Conservation (phyloP, 1,140 invertebrate genomes). For the Aphidius ervi region DNA sequence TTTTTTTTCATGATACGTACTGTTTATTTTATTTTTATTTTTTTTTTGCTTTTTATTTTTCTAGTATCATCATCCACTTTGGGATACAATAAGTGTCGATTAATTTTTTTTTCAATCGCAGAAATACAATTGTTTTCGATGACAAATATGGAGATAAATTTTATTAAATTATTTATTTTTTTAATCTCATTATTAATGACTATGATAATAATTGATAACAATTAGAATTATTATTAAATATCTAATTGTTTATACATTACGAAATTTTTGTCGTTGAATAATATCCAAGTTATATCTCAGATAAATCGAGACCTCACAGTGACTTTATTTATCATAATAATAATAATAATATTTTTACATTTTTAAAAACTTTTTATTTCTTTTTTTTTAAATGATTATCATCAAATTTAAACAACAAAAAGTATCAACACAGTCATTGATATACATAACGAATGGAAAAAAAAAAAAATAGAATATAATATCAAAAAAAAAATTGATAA, state of each 20-base stretch:
- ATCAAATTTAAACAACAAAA: too few relatives aligned
- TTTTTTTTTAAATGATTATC: too few relatives aligned
- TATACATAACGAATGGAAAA: too few relatives aligned
- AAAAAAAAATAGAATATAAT: too few relatives aligned
- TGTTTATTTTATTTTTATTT: constrained; percentile 11
- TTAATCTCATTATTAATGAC: constrained; percentile 6
- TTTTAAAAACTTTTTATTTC: too few relatives aligned
- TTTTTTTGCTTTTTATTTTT: background rate
- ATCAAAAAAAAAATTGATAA: too few relatives aligned
- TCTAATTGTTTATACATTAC: constrained; percentile 15
- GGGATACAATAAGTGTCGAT: constrained; percentile 17
- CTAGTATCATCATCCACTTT: constrained; percentile 3
- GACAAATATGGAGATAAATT: constrained; percentile 7
- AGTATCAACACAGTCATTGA: too few relatives aligned
- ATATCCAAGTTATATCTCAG: background rate
- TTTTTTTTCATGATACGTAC: constrained; percentile 2
- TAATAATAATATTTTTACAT: too few relatives aligned
- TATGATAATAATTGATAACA: constrained; percentile 12
- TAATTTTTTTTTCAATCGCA: constrained; percentile 4
- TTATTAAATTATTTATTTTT: constrained; percentile 8
- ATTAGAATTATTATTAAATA: constrained; percentile 12
- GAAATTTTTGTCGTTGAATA: constrained; percentile 6
- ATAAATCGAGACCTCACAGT: constrained; percentile 5
- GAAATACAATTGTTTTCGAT: constrained; percentile 16
- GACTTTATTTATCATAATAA: background rate